Evolutionary conservation across 1,140 invertebrate genomes (phyloP), one percentile per base, ranked within the genome.

Genomic region (Caenorhabditis brenneri): DNA sequence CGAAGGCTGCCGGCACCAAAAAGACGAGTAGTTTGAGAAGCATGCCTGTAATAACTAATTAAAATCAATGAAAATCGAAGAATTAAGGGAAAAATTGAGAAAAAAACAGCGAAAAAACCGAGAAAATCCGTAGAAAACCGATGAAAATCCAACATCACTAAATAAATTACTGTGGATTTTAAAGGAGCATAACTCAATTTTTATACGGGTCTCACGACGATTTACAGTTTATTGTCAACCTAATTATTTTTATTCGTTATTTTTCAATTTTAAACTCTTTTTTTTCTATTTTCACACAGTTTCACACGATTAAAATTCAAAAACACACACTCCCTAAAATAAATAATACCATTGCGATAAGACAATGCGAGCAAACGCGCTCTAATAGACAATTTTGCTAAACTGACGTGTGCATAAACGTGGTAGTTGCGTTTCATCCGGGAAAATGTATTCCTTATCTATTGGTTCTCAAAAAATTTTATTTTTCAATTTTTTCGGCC

Each of bases 391-490:
- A 46, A 29, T n/a, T n/a, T n/a, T n/a, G 65, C 33, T 74, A 42
- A 42, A 74, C 65, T 74, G 65, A 74, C 65, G 65, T 74, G 65
- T 74, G 65, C 65, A 74, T 36, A 74, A 74, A n/a, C 65, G 65
- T 74, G 65, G 65, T 74, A 39, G 65, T 74, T 39, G 36, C 42
- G 42, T 74, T 19, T 24, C 36, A 22, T 24, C 29, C 65, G 29
- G 46, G 27, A 80, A 80, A 80, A n/a, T n/a, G 12, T 2, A 6
- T 48, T 46, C 24, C 24, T 79, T 29, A 79, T 51, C 74, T 39
- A 58, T 39, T 58, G n/a, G n/a, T 42, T 42, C 12, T 42, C 39
- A 42, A 12, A 42, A 42, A 42, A 42, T 12, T 42, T n/a, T n/a
- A n/a, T 42, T 42, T 12, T 58, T 81, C 48, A 12, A n/a, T 4